A percentile compares a stretch with the other conserved stretches of the same genome.
phyloP scores from a whole-genome alignment of 2,113 vertebrate species.

The Aspiorhynchus laticeps region DNA sequence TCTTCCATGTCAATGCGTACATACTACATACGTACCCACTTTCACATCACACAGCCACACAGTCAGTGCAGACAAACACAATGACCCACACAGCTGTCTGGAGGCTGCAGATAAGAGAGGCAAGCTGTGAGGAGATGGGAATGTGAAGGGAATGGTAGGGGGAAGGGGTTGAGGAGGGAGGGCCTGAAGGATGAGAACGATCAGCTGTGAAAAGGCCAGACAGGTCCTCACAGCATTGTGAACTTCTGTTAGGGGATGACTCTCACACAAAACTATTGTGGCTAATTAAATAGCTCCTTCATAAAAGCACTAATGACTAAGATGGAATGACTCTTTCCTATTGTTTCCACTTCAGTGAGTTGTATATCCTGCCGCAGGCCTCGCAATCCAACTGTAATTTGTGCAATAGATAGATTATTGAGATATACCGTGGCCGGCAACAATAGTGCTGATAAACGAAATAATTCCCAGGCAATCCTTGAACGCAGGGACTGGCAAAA shows the following conservation, averaged over 20 bases:
- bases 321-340: slow-evolving; percentile 31
- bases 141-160: slow-evolving; percentile 28
- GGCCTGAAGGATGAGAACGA: slow-evolving; percentile 64
- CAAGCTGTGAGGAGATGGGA: slow-evolving; percentile 58
- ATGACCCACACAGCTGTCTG: slow-evolving; percentile 71
- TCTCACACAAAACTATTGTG: slow-evolving; percentile 36
- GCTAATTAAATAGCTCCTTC: not conserved
- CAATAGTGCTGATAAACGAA: slow-evolving; percentile 60
- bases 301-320: slow-evolving; percentile 40
- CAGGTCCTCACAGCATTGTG: slow-evolving; percentile 32
- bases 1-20: slow-evolving; percentile 4
- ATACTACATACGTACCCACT: slow-evolving; percentile 7
- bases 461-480: slow-evolving; percentile 57
- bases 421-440: slow-evolving; percentile 51
- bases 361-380: slow-evolving; percentile 48
- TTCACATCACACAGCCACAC: slow-evolving; percentile 32
- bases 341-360: slow-evolving; percentile 51
- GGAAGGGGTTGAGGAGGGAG: slow-evolving; percentile 12
- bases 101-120: slow-evolving; percentile 72
- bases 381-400: slow-evolving; percentile 34
- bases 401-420: slow-evolving; percentile 52
- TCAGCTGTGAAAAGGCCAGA: slow-evolving; percentile 58
- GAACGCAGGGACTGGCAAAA: slow-evolving; percentile 42
- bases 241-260: slow-evolving; percentile 30
- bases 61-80: slow-evolving; percentile 13